Conservation (phyloP, 2,888 invertebrate genomes). For the Papilio protenor region DNA sequence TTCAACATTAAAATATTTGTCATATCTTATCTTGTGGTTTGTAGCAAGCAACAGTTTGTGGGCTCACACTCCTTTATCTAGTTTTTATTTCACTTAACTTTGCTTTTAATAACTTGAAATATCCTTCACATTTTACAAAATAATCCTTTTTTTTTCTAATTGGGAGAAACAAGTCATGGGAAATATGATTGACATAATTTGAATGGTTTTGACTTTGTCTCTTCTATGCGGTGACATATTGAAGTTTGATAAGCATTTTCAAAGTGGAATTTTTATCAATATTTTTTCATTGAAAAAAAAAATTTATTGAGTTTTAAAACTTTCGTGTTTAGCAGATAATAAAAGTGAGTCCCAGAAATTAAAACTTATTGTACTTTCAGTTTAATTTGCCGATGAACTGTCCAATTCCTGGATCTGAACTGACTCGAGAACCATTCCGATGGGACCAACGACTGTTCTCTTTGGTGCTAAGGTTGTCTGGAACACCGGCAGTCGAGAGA, state of each 20-base stretch:
- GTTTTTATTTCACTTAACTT: constrained; percentile 8
- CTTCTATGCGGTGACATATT: neutral
- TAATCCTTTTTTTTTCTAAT: neutral
- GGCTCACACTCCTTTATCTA: constrained; percentile 19
- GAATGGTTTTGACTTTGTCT: neutral
- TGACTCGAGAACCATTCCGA: constrained; percentile 99
- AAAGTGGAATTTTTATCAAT: too few relatives aligned
- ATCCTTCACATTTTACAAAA: neutral
- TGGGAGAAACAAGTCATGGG: neutral
- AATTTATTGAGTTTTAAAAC: neutral
- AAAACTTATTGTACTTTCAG: constrained; percentile 69
- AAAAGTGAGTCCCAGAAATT: neutral
- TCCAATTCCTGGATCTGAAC: constrained; percentile 97
- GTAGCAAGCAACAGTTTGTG: constrained; percentile 17
- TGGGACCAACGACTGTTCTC: constrained; percentile 99
- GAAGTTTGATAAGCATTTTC: neutral
- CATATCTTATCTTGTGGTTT: constrained; percentile 46
- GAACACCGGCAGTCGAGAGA: constrained; percentile 94
- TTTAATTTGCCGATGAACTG: constrained; percentile 96
- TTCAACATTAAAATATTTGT: constrained; percentile 43
- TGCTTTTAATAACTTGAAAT: neutral
- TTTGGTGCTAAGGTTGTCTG: constrained; percentile 95
- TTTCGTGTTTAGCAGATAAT: neutral
- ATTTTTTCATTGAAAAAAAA: neutral
- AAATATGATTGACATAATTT: neutral